Conservation (phyloP, 2,113 vertebrate genomes). For the Centropristis striata region DNA sequence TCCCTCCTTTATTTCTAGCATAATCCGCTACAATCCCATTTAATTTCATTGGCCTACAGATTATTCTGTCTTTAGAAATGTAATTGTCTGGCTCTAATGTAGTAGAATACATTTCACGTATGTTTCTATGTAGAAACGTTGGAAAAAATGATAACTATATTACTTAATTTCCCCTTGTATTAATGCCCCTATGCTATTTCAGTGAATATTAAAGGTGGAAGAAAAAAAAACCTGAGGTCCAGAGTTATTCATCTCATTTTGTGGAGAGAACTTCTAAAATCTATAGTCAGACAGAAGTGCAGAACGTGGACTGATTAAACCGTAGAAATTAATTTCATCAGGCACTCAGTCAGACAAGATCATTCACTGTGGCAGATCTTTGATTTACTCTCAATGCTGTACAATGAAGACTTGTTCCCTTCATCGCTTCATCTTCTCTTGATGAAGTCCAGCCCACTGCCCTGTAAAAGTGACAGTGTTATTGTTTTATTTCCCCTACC, state of each 20-base stretch:
- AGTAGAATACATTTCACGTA: constrained; percentile 28
- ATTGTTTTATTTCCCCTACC: constrained; percentile 55
- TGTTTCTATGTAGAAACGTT: constrained; percentile 19
- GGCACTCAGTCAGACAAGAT: constrained; percentile 46
- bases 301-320: constrained; percentile 49
- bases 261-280: constrained; percentile 9
- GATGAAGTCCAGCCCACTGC: constrained; percentile 40
- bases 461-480: constrained; percentile 49
- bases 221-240: neutral
- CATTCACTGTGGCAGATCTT: constrained; percentile 46
- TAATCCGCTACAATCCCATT: constrained; percentile 81
- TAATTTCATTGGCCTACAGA: constrained; percentile 75
- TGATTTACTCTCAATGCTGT: constrained; percentile 54
- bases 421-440: constrained; percentile 40
- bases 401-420: constrained; percentile 30
- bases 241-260: neutral
- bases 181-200: neutral
- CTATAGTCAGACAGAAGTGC: constrained; percentile 28
- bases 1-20: constrained; percentile 69
- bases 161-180: neutral
- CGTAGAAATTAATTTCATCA: constrained; percentile 48
- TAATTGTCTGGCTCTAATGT: constrained; percentile 68
- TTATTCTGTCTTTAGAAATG: constrained; percentile 71
- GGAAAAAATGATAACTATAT: neutral
- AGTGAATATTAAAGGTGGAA: neutral